These are phyloP conservation scores for Oryctes rhinoceros DNA, from an alignment of 1,140 invertebrate genomes.

Conservation along the genomic window DNA sequence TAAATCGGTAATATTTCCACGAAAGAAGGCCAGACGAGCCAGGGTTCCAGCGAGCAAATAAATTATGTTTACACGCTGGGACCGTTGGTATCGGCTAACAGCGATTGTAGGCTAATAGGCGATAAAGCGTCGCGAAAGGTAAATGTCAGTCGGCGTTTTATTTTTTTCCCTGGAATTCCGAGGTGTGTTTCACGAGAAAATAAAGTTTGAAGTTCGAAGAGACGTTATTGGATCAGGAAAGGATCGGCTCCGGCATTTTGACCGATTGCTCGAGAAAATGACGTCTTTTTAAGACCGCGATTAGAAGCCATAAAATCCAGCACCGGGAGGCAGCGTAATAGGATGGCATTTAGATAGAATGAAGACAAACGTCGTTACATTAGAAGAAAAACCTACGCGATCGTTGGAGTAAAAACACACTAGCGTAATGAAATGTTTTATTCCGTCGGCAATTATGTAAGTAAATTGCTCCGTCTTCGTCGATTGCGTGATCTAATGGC, in stretches of 20 bases:
- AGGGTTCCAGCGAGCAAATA: not conserved
- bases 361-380: not conserved
- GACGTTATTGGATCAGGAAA: not conserved
- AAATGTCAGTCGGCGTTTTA: not conserved
- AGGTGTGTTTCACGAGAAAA: slow-evolving; percentile 9
- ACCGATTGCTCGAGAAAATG: slow-evolving; percentile 9
- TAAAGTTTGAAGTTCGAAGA: not conserved
- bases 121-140: not conserved
- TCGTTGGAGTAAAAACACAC: not conserved
- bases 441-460: not conserved
- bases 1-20: not conserved
- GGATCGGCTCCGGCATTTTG: not conserved
- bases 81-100: not conserved
- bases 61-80: slow-evolving; percentile 2
- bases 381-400: too few relatives aligned
- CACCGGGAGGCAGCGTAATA: not conserved
- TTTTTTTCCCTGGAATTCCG: not conserved
- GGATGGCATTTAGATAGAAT: not conserved
- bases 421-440: not conserved
- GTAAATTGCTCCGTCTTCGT: too few relatives aligned
- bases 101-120: not conserved
- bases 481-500: too few relatives aligned
- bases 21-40: not conserved
- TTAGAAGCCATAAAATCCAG: not conserved
- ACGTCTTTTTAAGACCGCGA: not conserved